Base-by-base conservation (phyloP, 2,797 vertebrate species). In the Graptemys geographica region DNA sequence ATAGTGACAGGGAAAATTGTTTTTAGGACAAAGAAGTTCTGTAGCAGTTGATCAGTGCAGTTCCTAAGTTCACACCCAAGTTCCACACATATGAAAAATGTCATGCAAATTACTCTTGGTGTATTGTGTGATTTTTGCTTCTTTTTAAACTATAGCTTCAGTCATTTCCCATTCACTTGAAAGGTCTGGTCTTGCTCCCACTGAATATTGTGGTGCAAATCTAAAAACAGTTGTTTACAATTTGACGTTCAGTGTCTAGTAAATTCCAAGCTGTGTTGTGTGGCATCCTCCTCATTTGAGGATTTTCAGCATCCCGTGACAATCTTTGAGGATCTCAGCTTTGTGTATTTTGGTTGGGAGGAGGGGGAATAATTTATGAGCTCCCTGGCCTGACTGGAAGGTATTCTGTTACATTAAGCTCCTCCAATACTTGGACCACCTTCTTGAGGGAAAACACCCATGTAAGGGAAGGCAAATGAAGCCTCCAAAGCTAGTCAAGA, bases 21-120 rank as follows among this genome's bases (percentile, higher is more conserved):
- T 85, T 95, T 87, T 74, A 25, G 80, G 91, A 91, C 28, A 1
- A 56, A 16, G 69, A 74, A 18, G 19, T 19, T 86, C 81, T 7
- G 53, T 16, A 84, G 11, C 87, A 93, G 65, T 51, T 5, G 31
- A 53, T 89, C 86, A 86, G 81, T 55, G 18, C 10, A 11, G 53
- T 37, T 84, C 4, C 80, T 2, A 80, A 85, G 57, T 92, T 92
- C 92, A 74, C 56, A 82, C 28, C 8, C n/a, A 80, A 37, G 90
- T 88, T 82, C 90, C 51, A 6, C 94, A 8, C 78, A 55, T 83
- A 87, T 93, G 72, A 93, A 86, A 95, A 52, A 81, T 49, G 28
- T 83, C 95, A 96, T 90, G 78, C 33, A 80, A 94, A 83, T 96
- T 93, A 82, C 41, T 86, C 79, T 56, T 93, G 91, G 51, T 93